A percentile compares a stretch with the other conserved stretches of the same genome.
Evolutionary conservation across 2,113 vertebrate genomes (phyloP).

Genomic region (Myotis lucifugus): DNA sequence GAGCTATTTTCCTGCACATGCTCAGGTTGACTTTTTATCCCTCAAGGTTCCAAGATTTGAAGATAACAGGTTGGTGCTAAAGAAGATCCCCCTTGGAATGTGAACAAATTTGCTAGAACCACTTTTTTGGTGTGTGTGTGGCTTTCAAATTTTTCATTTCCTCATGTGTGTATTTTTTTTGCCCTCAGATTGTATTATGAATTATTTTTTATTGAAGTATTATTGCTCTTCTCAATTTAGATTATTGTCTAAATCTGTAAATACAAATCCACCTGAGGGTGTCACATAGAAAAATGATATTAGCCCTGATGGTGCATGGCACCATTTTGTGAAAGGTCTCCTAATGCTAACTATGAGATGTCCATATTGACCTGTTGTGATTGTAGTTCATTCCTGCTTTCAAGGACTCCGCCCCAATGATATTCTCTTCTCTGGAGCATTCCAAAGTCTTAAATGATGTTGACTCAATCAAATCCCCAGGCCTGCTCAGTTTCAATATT

Average conservation of each 20-base stretch:
- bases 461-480: neutral
- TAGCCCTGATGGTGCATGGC: neutral
- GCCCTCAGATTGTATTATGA: neutral
- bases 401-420: neutral
- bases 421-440: neutral
- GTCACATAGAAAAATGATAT: neutral
- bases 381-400: neutral
- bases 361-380: neutral
- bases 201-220: neutral
- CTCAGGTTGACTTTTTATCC: constrained; percentile 54
- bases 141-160: neutral
- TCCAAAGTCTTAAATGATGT: neutral
- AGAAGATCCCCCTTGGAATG: neutral
- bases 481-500: neutral
- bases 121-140: neutral
- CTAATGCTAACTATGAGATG: neutral
- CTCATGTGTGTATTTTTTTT: neutral
- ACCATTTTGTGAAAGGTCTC: neutral
- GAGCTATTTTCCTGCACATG: constrained; percentile 75
- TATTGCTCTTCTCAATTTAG: neutral
- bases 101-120: neutral
- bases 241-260: neutral
- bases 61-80: constrained; percentile 46
- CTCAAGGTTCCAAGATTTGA: constrained; percentile 21
- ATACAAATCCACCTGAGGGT: neutral